A percentile compares a stretch with the other conserved stretches of the same genome.
Evolutionary conservation across 2,888 invertebrate genomes (phyloP).

Genomic region (Xestobium rufovillosum): DNA sequence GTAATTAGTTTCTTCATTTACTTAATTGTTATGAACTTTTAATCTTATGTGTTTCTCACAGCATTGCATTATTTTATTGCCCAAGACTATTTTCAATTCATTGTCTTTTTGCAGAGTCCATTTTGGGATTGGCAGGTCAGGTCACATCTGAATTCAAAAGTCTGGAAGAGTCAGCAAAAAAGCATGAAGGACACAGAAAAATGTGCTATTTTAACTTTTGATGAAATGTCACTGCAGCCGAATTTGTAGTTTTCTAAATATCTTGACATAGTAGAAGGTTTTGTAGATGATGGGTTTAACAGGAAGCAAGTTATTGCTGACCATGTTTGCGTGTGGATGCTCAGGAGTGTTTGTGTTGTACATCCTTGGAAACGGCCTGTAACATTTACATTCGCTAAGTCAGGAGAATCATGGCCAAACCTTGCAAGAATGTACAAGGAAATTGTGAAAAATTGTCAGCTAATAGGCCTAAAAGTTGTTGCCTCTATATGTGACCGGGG

Average conservation of each 20-base stretch:
- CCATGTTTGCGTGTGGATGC: conserved; percentile 1
- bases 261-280: neutral
- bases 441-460: neutral
- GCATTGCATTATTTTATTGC: too few relatives aligned
- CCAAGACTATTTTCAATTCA: too few relatives aligned
- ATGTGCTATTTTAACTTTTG: neutral
- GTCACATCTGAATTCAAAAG: too few relatives aligned
- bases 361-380: neutral
- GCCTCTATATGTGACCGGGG: conserved; percentile 3
- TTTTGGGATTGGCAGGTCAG: too few relatives aligned
- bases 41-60: too few relatives aligned
- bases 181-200: too few relatives aligned
- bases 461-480: neutral
- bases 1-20: too few relatives aligned
- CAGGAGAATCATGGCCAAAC: neutral
- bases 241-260: too few relatives aligned
- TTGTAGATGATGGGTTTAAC: neutral
- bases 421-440: neutral
- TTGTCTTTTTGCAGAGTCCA: too few relatives aligned
- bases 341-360: neutral
- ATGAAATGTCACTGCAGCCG: too few relatives aligned
- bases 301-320: neutral
- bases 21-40: too few relatives aligned
- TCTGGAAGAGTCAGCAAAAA: too few relatives aligned
- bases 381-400: conserved; percentile 1